Evolutionary conservation across 2,113 vertebrate genomes (phyloP), one percentile per base, ranked within the genome.

Genomic region (Mastomys natalensis): DNA sequence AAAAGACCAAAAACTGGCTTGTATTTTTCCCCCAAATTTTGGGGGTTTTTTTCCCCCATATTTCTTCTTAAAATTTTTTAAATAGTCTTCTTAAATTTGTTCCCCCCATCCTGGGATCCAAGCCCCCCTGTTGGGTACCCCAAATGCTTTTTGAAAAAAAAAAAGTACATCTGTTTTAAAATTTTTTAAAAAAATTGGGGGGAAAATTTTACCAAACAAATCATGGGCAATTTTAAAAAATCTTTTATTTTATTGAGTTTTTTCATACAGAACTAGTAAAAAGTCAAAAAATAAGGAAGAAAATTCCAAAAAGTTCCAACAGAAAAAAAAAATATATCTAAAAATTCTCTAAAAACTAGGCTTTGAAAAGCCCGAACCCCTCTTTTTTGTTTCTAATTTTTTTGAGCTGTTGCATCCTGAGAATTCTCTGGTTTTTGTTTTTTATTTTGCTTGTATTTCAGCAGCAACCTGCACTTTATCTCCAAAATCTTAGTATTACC

Each of bases 151-250:
- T 78, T 80, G 91, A 91, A 94, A 90, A 95, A 58, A 77, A 53
- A 94, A 95, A 88, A 94, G 58, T 66, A 76, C 89, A 94, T 97
- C 77, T 97, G 87, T 89, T 92, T 97, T n/a, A n/a, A 93, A 96
- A 94, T 90, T 97, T 87, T 97, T 64, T 93, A 93, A 94, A 96
- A 84, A n/a, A n/a, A n/a, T n/a, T 58, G 24, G 60, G 96, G 62
- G 92, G 64, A 95, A 94, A 85, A 94, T 97, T 94, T 93, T 95
- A 94, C 92, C 89, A 96, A 95, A 93, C 55, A 96, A 96, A 97
- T 98, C 87, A 93, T 66, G 60, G 89, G 70, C 80, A 94, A n/a
- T n/a, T n/a, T 96, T 98, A 92, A 96, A 96, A 97, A 90, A 45
- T 87, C 87, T 70, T 77, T 95, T 85, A 84, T 90, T 58, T 58